Evolutionary conservation across 2,888 invertebrate species (phyloP), one percentile per base, ranked within the genome.

Genomic region (Drosophila merina): DNA sequence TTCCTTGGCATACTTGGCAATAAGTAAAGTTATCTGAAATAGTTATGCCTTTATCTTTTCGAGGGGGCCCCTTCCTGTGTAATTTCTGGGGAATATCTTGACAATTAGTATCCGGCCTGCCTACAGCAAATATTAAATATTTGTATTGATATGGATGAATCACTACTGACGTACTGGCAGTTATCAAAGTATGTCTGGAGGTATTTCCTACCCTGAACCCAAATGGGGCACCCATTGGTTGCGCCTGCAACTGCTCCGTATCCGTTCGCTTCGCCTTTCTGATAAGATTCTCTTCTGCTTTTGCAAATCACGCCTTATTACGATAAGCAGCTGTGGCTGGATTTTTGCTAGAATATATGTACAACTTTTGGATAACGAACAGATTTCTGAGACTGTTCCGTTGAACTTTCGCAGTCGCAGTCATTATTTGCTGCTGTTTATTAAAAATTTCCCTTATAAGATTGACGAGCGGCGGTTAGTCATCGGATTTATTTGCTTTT

Each of bases 121-220:
- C 36, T 5, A 20, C 3, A 10, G 7, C n/a, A 30, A 59, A 38
- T 51, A 66, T 76, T 56, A n/a, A 59, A 56, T 74, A 77, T 77
- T 83, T 68, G 50, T 48, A 36, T 44, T 68, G 58, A 62, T 74
- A 62, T 80, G 77, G 59, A 63, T 83, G 84, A 78, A 52, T 64
- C 47, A 64, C n/a, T 8, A 14, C 28, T 52, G 28, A 38, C 36
- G 36, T 45, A 38, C 38, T 58, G n/a, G n/a, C 26, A 6, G 20
- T 28, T 54, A 64, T 40, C 45, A 9, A 9, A 12, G 14, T n/a
- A 52, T 44, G n/a, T 51, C 25, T 33, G 10, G 10, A 36, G 33
- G 44, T 25, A 44, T 20, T 25, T 44, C 44, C 20, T 10, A 14
- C 10, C 3, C 6, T 26, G 31, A 38, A 33, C 12, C 20, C 5